phyloP scores from a whole-genome alignment of 2,888 invertebrate species.

The Drosophila austrosaltans region DNA sequence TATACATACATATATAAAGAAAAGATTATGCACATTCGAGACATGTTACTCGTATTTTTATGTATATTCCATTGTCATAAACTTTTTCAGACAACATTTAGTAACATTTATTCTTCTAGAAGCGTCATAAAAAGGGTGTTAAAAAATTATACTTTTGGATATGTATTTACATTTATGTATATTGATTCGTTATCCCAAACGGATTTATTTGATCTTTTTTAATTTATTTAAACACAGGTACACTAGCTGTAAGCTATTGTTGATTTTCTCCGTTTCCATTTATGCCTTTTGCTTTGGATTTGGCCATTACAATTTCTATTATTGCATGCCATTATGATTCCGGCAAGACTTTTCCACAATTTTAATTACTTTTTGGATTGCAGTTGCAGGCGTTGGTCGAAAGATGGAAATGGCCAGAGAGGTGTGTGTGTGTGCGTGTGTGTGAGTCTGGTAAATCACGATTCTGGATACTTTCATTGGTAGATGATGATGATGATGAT shows the following conservation, averaged over 20 bases:
- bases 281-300: slow-evolving; percentile 12
- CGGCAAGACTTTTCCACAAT: slow-evolving; percentile 58
- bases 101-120: no score
- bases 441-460: slow-evolving; percentile 26
- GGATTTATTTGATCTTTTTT: not conserved
- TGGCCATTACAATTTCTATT: slow-evolving; percentile 66
- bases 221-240: not conserved
- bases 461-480: slow-evolving; percentile 29
- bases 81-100: no score
- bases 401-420: slow-evolving; percentile 11
- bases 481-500: slow-evolving; percentile 2
- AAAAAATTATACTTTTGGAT: no score
- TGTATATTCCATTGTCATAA: no score
- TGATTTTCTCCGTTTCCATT: slow-evolving; percentile 35
- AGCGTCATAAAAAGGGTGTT: no score
- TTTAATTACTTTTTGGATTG: slow-evolving; percentile 39
- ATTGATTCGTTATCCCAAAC: no score
- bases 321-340: slow-evolving; percentile 60
- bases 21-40: no score
- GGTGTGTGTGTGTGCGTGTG: slow-evolving; percentile 42
- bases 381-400: slow-evolving; percentile 46
- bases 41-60: no score
- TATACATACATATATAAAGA: no score
- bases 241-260: slow-evolving; percentile 11
- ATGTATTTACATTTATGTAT: no score